Evolutionary conservation across 2,797 vertebrate genomes (phyloP).

Genomic region (Acipenser oxyrinchus): DNA sequence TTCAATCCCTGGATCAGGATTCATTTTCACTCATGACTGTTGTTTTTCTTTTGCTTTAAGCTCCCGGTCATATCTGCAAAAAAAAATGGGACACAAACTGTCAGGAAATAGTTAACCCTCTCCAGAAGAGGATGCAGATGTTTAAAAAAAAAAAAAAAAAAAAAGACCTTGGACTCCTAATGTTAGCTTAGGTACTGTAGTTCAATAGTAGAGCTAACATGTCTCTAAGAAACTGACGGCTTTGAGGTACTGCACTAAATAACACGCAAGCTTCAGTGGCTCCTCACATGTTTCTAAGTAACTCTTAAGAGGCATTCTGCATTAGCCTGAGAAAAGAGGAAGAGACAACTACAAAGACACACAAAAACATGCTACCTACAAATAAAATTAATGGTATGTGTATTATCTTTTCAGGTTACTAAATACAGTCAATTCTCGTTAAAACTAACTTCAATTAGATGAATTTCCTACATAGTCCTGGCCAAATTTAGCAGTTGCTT

Average conservation of each 20-base stretch:
- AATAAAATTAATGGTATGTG: too few relatives aligned
- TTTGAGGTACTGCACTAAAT: neutral
- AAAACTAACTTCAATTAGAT: too few relatives aligned
- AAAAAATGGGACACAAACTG: constrained; percentile 11
- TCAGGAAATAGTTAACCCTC: constrained; percentile 3
- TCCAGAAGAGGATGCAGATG: neutral
- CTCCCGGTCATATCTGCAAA: constrained; percentile 66
- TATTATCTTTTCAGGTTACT: too few relatives aligned
- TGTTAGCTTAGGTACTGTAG: neutral
- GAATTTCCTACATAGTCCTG: too few relatives aligned
- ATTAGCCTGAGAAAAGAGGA: too few relatives aligned
- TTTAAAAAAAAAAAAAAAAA: neutral
- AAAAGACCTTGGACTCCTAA: neutral
- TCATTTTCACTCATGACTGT: constrained; percentile 33
- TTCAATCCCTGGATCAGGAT: constrained; percentile 29
- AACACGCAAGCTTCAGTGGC: too few relatives aligned
- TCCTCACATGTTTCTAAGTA: too few relatives aligned
- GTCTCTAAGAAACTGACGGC: neutral
- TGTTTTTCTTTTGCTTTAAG: constrained; percentile 60
- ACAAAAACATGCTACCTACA: too few relatives aligned
- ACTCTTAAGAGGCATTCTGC: too few relatives aligned
- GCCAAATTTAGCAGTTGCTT: too few relatives aligned
- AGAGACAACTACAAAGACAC: too few relatives aligned
- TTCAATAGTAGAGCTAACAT: neutral
- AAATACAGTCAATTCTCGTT: too few relatives aligned